Base-by-base conservation (phyloP, 2,888 invertebrate genomes). In the Siphlonurus alternatus region DNA sequence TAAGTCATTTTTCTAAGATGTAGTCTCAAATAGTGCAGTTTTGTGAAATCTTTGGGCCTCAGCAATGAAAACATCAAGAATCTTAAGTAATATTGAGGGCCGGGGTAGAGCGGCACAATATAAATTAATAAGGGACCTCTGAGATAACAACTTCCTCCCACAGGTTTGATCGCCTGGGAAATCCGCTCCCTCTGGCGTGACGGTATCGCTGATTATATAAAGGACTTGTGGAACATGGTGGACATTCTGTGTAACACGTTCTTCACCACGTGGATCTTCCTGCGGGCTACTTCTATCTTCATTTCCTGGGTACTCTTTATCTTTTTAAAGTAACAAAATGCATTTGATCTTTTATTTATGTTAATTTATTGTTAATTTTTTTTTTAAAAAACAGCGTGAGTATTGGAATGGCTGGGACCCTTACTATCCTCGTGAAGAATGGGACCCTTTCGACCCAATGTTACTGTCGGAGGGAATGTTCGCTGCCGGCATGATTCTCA, bases 141-240 rank as follows among this genome's bases (percentile, higher is more conserved):
- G 53, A 10, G 53, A 15, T 10, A 51, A n/a, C n/a, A n/a, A n/a
- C n/a, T n/a, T 51, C n/a, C 10, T n/a, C 53, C 53, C 74, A 0
- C 73, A 93, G 97, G 97, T 80, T 80, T 97, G 65, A 89, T 98
- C 70, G 93, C 94, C 85, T 88, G 89, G 38, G 98, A 99, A 80
- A 86, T 97, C 68, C 85, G 91, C 73, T 82, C 94, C 2, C 77
- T 99, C 10, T 98, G 96, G 88, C 82, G 87, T 2, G 90, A 89
- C 64, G 98, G 98, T 0, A 76, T 97, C 3, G 77, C 87, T 69
- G 95, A 96, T 69, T 99, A 99, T 74, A 83, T 93, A 59, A 88
- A 88, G 69, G 97, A 99, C 76, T 83, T 98, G 68, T 99, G 98
- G 98, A 98, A 99, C 74, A 93, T 98, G 67, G 89, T 98, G 2